phyloP scores from a whole-genome alignment of 2,113 vertebrate genomes.

The Mandrillus leucophaeus region DNA sequence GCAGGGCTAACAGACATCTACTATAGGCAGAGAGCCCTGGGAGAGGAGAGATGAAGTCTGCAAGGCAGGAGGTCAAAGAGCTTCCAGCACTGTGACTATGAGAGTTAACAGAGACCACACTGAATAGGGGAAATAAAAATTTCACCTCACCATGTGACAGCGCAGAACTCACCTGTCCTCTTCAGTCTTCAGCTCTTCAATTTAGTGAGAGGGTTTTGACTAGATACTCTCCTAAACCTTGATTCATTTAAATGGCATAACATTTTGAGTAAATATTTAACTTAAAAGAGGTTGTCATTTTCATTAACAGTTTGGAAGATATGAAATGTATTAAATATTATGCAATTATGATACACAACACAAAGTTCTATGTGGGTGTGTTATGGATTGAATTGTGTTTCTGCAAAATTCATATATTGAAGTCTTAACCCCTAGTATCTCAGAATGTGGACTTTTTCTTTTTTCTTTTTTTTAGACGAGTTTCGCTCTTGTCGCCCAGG shows the following conservation, averaged over 20 bases:
- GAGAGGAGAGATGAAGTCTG: background rate
- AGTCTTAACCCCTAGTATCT: background rate
- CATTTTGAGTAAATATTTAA: background rate
- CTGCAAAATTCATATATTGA: background rate
- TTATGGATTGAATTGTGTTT: background rate
- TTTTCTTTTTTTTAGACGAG: too few species aligned
- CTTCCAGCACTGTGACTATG: fast-evolving
- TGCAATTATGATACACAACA: background rate
- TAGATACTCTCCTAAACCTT: background rate
- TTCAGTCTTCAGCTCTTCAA: background rate
- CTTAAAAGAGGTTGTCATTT: background rate
- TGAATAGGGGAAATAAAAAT: background rate
- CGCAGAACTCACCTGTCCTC: background rate
- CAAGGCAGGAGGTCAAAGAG: background rate
- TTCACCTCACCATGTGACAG: background rate
- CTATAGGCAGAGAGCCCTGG: fast-evolving
- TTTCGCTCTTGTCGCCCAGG: too few species aligned
- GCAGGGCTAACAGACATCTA: background rate
- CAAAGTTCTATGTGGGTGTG: background rate
- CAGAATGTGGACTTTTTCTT: background rate
- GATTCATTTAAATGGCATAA: background rate
- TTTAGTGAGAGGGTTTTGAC: background rate
- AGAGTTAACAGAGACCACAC: background rate
- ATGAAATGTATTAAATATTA: background rate
- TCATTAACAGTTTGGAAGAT: background rate